These are phyloP conservation scores for Eumacrocentrus americanus DNA, from an alignment of 2,888 invertebrate genomes.

Conservation along the genomic window DNA sequence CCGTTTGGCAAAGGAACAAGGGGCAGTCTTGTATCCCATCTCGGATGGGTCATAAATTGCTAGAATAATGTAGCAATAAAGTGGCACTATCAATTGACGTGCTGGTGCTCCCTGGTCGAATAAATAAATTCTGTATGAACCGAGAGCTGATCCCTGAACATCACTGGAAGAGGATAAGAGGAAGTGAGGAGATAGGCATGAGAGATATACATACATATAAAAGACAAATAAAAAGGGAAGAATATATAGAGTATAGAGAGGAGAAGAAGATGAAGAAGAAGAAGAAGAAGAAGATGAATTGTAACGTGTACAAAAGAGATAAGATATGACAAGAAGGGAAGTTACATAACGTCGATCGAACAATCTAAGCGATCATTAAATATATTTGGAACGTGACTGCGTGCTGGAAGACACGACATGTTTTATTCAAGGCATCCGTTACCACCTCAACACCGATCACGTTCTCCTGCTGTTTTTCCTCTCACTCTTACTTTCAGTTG, in stretches of 20 bases:
- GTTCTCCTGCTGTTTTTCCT: slow-evolving; percentile 23
- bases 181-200: too few relatives aligned
- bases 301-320: not conserved
- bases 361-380: slow-evolving; percentile 30
- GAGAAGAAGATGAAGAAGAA: too few relatives aligned
- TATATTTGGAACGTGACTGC: slow-evolving; percentile 28
- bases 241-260: too few relatives aligned
- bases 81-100: not conserved
- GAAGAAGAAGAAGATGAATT: too few relatives aligned
- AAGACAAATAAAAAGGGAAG: too few relatives aligned
- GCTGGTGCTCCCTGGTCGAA: not conserved
- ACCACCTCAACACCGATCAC: slow-evolving; percentile 31
- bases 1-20: not conserved
- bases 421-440: slow-evolving; percentile 36
- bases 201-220: not conserved
- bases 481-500: not conserved
- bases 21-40: not conserved
- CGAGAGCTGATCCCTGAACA: not conserved
- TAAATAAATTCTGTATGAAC: not conserved
- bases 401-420: slow-evolving; percentile 27
- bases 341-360: not conserved
- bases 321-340: not conserved
- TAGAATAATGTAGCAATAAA: not conserved
- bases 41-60: not conserved
- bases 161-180: not conserved